Base-by-base conservation (phyloP, 2,888 invertebrate species). In the Clanis bilineata region DNA sequence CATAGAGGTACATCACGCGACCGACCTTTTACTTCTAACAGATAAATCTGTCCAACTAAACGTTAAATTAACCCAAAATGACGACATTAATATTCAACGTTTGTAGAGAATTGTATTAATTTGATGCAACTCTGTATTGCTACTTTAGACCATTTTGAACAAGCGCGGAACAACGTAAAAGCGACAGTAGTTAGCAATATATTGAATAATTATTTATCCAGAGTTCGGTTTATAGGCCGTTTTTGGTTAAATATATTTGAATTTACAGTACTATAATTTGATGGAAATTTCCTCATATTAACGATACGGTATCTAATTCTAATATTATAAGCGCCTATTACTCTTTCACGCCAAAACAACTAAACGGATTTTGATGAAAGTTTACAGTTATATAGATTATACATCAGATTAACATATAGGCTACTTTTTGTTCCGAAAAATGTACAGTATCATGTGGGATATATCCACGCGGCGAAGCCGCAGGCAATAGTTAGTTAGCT, bases 21-120 rank as follows among this genome's bases (percentile, higher is more conserved):
- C 36, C 22, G 25, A 28, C 45, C 45, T 18, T 38, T 39, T 39
- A 39, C n/a, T 51, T 18, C 7, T 32, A 51, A 23, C 47, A 44
- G 38, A 61, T 61, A 61, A 61, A 61, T 61, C 61, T 58, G 58
- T 54, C 61, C 39, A 58, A 61, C 44, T 58, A 61, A 58, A 58
- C 44, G 55, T 54, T 61, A 61, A 45, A 61, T 56, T 57, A 43
- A 44, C 18, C 28, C 57, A 25, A 58, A 55, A 56, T 38, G n/a
- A 10, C 15, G 9, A 44, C 23, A 41, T 61, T 61, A 61, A 58
- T 58, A 61, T 61, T 61, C 57, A 58, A 57, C 38, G 36, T 44
- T 36, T 38, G 58, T 61, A 45, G 55, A 12, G 57, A 58, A 61
- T 55, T 55, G 28, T 58, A 61, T 45, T 61, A 58, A 58, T 58